These are phyloP conservation scores for Agonopterix alstromeriana DNA, from an alignment of 2,888 invertebrate species.

Conservation along the genomic window DNA sequence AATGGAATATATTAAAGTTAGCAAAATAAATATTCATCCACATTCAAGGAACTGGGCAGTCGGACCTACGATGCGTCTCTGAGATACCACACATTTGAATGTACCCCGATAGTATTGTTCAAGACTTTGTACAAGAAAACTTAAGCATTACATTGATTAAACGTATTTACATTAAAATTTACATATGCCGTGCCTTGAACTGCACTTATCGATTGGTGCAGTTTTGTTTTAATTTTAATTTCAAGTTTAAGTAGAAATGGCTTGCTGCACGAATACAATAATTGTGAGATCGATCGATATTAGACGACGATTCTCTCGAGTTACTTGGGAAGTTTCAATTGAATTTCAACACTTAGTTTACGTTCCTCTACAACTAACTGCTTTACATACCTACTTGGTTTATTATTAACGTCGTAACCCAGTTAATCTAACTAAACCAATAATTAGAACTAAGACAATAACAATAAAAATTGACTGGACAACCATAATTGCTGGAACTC, in stretches of 20 bases:
- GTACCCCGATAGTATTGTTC: constrained; percentile 64
- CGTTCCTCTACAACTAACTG: no score
- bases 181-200: constrained; percentile 67
- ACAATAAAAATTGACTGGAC: no score
- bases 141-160: constrained; percentile 64
- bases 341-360: no score
- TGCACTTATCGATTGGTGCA: constrained; percentile 54
- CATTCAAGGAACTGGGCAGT: constrained; percentile 37
- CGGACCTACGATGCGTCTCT: constrained; percentile 40
- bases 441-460: no score
- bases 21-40: constrained; percentile 69
- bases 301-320: no score
- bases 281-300: constrained; percentile 1
- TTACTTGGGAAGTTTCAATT: no score
- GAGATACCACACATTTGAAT: constrained; percentile 65
- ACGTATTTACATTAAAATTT: constrained; percentile 64
- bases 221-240: constrained; percentile 9
- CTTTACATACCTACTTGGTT: no score
- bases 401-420: no score
- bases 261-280: constrained; percentile 5
- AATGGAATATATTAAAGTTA: constrained; percentile 44
- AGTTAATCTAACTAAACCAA: no score
- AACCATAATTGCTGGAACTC: no score
- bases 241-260: constrained; percentile 1
- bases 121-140: constrained; percentile 29